Base-by-base conservation (phyloP, 2,113 vertebrate species). In the Toxotes jaculatrix region DNA sequence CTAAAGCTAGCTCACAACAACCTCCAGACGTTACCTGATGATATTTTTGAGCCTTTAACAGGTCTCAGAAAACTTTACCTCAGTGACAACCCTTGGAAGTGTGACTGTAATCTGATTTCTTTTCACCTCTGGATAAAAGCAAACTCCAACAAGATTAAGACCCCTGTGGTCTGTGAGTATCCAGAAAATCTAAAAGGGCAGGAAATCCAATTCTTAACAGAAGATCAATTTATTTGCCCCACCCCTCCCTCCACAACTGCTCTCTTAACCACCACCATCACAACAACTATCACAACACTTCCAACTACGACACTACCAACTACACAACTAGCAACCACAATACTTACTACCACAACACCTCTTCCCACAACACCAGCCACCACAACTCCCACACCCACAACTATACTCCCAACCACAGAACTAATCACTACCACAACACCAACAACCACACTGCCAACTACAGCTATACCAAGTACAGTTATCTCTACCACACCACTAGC, bases 41-140 rank as follows among this genome's bases (percentile, higher is more conserved):
- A 92, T 21, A 80, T 95, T 45, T 93, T 95, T 70, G 56, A 93
- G 2, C 47, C 84, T 32, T 72, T 95, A 36, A 53, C 55, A 7
- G 93, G 93, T 57, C 92, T 97, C 13, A 86, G 0, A 23, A 92
- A 91, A 2, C 55, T 96, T 23, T 80, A 91, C 74, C 93, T 97
- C 4, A 91, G 84, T 21, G 73, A 83, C 19, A 98, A 97, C 56
- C 93, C 94, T 0, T 97, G 96, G 96, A 69, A 60, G 19, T 97
- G 97, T 88, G 96, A 97, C 91, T 97, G 96, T 49, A 92, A 89
- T n/a, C 89, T 97, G 38, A 65, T 84, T 32, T 27, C 76, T 19
- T 85, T 97, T 36, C 88, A 92, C 53, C 16, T 7, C 1, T 95
- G 95, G 95, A 86, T 96, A 42, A 90, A 71, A 11, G 12, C 0